Base-by-base conservation (phyloP, 2,888 invertebrate genomes). In the Andrena flavipes region DNA sequence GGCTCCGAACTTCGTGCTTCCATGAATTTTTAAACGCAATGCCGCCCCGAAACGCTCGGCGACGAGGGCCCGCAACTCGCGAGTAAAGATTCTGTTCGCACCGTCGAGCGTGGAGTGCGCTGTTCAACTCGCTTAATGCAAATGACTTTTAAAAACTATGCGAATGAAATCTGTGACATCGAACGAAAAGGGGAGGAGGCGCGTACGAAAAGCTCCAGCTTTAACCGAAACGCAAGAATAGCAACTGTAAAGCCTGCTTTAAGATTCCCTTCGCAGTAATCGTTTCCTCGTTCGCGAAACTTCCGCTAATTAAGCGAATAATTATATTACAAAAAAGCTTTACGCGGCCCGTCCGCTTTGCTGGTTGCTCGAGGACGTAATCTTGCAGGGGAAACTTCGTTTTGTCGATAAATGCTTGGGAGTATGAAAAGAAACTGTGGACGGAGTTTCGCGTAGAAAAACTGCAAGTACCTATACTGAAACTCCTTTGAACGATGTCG, bases 11-110 rank as follows among this genome's bases (percentile, higher is more conserved):
- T 88, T 86, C 84, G 87, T 86, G 82, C 86, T 71, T 23, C 49
- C 71, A 86, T 89, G 90, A 90, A 91, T 90, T 90, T 89, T 89
- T 90, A 88, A 90, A 86, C 87, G 76, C 90, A 90, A 88, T 87
- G 87, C 88, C 86, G 72, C 2, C 23, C 7, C 26, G 56, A 56
- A 56, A 56, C 26, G 8, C 26, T 56, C 26, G 26, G 26, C 3
- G 20, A 26, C 0, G 13, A 8, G 20, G 8, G 2, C 2, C n/a
- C 54, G 20, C 20, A 10, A 26, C 26, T 23, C 3, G 56, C 23
- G 8, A 56, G 13, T 26, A 26, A 56, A 56, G 56, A 56, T 26
- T 56, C 56, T 56, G 26, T 56, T 56, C 56, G 56, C 56, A 23
- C 56, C 56, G 4, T 23, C 20, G 54, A 26, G 26, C 10, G 26